Percentiles rank a stretch among this genome's conserved stretches.
phyloP scores from a whole-genome alignment of 2,797 vertebrate genomes.

The Pseudomugil tenellus region DNA sequence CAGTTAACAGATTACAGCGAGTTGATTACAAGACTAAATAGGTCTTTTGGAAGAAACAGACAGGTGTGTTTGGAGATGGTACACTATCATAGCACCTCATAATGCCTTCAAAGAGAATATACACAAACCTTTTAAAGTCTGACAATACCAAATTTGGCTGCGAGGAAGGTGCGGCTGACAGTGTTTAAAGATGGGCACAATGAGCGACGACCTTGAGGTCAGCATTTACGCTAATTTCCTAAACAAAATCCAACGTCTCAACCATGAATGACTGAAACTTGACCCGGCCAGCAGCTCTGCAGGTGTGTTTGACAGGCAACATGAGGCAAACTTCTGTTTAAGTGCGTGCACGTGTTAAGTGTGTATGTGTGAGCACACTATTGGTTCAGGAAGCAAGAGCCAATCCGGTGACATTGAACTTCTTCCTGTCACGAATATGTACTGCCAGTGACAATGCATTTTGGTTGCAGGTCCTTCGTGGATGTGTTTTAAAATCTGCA shows the following conservation, averaged over 20 bases:
- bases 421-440: not conserved
- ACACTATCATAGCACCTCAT: constrained; percentile 55
- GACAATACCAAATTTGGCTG: constrained; percentile 70
- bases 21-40: constrained; percentile 60
- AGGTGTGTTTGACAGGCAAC: constrained; percentile 82
- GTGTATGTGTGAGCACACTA: not conserved
- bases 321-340: constrained; percentile 31
- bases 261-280: constrained; percentile 72
- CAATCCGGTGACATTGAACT: constrained; percentile 25
- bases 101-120: constrained; percentile 65
- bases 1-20: constrained; percentile 57
- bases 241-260: constrained; percentile 79
- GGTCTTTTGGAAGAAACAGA: constrained; percentile 57
- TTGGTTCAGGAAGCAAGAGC: constrained; percentile 3
- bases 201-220: constrained; percentile 73
- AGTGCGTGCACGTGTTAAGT: constrained; percentile 21
- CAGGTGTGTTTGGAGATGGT: constrained; percentile 81
- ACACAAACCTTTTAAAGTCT: constrained; percentile 65
- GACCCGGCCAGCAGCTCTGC: constrained; percentile 63
- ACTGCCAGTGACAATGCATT: not conserved
- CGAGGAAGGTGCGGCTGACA: constrained; percentile 58
- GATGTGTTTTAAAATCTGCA: constrained; percentile 5
- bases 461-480: not conserved
- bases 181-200: constrained; percentile 75
- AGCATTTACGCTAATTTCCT: constrained; percentile 78